Evolutionary conservation across 1,140 invertebrate genomes (phyloP).

Genomic region (Trichomalopsis sarcophagae): DNA sequence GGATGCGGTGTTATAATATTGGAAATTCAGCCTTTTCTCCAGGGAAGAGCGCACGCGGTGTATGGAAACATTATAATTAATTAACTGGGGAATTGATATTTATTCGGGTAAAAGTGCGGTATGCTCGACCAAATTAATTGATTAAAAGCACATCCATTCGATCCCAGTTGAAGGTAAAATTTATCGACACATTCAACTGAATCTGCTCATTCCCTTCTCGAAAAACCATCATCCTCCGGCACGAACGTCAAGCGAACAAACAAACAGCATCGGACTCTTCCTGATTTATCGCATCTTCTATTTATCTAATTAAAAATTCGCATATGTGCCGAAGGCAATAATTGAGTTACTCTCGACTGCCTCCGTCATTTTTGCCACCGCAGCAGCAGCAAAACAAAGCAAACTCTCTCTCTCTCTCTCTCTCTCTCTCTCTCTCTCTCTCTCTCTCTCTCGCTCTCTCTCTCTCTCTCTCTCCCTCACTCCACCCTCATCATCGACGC

Average conservation of each 20-base stretch:
- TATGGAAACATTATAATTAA: too few species aligned
- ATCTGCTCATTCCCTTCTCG: not conserved
- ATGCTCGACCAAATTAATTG: too few species aligned
- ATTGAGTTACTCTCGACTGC: constrained; percentile 16
- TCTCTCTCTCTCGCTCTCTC: not conserved
- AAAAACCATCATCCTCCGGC: not conserved
- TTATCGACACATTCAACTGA: too few species aligned
- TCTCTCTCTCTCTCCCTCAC: not conserved
- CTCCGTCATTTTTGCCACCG: not conserved
- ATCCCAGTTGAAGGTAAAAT: too few species aligned
- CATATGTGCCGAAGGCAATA: not conserved
- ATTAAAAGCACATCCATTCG: too few species aligned
- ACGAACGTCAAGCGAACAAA: not conserved
- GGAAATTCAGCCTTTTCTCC: too few species aligned
- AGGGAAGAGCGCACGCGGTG: too few species aligned
- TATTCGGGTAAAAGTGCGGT: too few species aligned
- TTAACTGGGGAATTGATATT: too few species aligned
- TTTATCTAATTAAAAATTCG: constrained; percentile 16
- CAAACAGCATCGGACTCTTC: not conserved
- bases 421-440: not conserved
- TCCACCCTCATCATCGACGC: not conserved
- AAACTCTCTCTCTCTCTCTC: not conserved
- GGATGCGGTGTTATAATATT: too few species aligned
- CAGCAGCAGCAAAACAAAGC: constrained; percentile 2
- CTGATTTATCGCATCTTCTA: constrained; percentile 14